Base-by-base conservation (phyloP, 1,140 invertebrate species). In the Sminthurides bifidus region DNA sequence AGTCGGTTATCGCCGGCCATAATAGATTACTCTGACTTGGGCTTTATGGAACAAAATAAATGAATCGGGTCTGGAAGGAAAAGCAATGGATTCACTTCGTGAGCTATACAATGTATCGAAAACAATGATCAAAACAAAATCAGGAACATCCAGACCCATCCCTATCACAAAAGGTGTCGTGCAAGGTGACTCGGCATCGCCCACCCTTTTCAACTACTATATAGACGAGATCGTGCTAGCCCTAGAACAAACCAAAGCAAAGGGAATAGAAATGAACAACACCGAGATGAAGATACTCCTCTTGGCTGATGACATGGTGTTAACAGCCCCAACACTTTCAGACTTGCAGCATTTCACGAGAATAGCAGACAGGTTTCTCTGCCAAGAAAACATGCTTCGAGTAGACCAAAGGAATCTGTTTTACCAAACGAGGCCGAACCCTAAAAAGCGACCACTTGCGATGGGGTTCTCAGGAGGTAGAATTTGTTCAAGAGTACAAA, bases 371-470 rank as follows among this genome's bases (percentile, higher is more conserved):
- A 26, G 19, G 21, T n/a, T 12, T 12, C 35, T 21, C 23, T 52
- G 3, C n/a, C 5, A 10, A 3, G 21, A 52, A 33, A 52, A 52
- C 26, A 14, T 38, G 3, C 46, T 49, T 12, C 31, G 23, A 21
- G 29, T 49, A 49, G 17, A 49, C 31, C n/a, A 45, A 54, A 45
- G 23, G 45, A 15, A 29, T 54, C 4, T 15, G 45, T 0, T 45
- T 54, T 21, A 45, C 31, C 2, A 54, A 44, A 45, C 24, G 41
- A 23, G 29, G 41, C 2, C 2, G 2, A 31, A 19, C 37, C 27
- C 3, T 3, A 12, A 46, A 8, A 1, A 19, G 46, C 4, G 4
- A 14, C 0, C 45, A 31, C 14, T 45, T 45, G 2, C n/a, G 23
- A 2, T 54, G 52, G 52, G 31, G 15, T 8, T 10, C 0, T 1